Evolutionary conservation across 2,797 vertebrate genomes (phyloP).

Genomic region (Knipowitschia caucasica): DNA sequence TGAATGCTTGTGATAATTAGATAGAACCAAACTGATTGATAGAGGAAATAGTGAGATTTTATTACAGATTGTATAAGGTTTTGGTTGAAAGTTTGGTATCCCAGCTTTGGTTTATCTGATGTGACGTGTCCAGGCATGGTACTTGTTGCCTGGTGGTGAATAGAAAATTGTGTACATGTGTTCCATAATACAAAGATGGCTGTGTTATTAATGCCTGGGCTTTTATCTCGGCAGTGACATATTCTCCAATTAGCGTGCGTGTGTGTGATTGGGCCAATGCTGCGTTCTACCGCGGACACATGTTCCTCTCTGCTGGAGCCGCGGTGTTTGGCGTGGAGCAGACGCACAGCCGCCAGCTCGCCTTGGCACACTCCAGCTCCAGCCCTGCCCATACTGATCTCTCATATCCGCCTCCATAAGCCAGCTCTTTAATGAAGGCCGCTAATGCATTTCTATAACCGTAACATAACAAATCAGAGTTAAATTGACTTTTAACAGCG

Average conservation of each 20-base stretch:
- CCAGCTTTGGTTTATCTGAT: too few relatives aligned
- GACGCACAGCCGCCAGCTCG: constrained; percentile 57
- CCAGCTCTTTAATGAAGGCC: constrained; percentile 71
- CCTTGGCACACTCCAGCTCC: constrained; percentile 59
- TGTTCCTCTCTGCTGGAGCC: constrained; percentile 68
- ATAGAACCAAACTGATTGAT: too few relatives aligned
- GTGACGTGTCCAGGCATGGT: too few relatives aligned
- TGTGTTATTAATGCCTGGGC: constrained; percentile 64
- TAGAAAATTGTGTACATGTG: not conserved
- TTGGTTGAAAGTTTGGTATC: too few relatives aligned
- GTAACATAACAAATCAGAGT: too few relatives aligned
- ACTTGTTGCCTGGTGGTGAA: too few relatives aligned
- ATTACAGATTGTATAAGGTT: too few relatives aligned
- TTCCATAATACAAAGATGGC: constrained; percentile 40
- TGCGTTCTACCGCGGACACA: constrained; percentile 71
- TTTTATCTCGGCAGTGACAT: constrained; percentile 65
- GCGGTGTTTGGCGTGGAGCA: constrained; percentile 64
- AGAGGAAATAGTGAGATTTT: too few relatives aligned
- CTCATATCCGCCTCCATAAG: constrained; percentile 74
- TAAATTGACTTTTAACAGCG: too few relatives aligned
- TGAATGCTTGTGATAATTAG: too few relatives aligned
- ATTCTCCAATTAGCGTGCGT: constrained; percentile 66
- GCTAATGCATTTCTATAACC: constrained; percentile 73
- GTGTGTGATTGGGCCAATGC: constrained; percentile 64
- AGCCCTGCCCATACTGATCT: constrained; percentile 66